Evolutionary conservation across 2,888 invertebrate species (phyloP).

Genomic region (Gandaritis pyraliata): DNA sequence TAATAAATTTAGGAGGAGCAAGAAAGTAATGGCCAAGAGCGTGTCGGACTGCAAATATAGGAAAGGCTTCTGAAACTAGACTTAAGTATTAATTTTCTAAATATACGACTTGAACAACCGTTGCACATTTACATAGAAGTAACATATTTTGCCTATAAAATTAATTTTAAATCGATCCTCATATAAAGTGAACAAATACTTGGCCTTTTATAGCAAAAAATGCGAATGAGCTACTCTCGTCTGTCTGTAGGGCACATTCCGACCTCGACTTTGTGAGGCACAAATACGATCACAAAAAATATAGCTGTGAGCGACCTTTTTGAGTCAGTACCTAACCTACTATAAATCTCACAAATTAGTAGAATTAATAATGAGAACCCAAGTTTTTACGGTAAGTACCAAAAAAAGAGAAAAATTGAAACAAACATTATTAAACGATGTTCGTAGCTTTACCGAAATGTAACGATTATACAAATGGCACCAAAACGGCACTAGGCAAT

Average conservation of each 20-base stretch:
- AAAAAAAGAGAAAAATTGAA: constrained; percentile 20
- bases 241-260: constrained; percentile 38
- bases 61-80: too few species aligned
- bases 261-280: constrained; percentile 36
- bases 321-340: constrained; percentile 3
- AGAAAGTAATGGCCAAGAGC: too few species aligned
- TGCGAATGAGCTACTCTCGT: constrained; percentile 20
- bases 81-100: too few species aligned
- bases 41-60: too few species aligned
- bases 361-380: constrained; percentile 12
- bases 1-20: too few species aligned
- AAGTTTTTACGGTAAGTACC: not conserved
- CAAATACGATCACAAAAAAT: constrained; percentile 44
- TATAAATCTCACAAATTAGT: not conserved
- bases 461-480: constrained; percentile 32
- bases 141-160: too few species aligned
- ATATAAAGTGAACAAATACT: too few species aligned
- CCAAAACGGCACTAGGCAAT: constrained; percentile 23
- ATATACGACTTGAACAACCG: too few species aligned
- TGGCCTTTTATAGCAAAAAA: constrained; percentile 21
- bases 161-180: too few species aligned
- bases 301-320: constrained; percentile 2
- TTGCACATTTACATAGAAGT: too few species aligned
- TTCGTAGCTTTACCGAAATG: constrained; percentile 21
- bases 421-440: constrained; percentile 17